Evolutionary conservation across 2,888 invertebrate genomes (phyloP), one percentile per base, ranked within the genome.

Genomic region (Scelioninae gen. 1): DNA sequence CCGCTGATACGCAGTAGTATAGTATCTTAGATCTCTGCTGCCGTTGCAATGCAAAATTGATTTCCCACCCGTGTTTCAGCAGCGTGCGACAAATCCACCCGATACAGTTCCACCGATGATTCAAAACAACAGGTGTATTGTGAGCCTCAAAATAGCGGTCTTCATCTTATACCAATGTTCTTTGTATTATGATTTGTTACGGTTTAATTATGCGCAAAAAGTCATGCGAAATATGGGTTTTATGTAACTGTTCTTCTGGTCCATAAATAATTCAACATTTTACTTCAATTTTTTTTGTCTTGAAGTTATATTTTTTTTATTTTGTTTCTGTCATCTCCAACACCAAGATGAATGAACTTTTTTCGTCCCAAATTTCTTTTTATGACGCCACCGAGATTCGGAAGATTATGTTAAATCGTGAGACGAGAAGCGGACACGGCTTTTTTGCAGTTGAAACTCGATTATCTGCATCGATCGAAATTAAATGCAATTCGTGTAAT

Each of bases 41-140:
- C 79, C 58, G 72, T 69, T 72, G 51, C 68, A 47, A 79, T 78
- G 81, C 68, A 84, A 85, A 85, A 84, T 79, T 85, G 82, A 85
- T 84, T 84, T 85, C 75, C 86, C 84, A 76, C 84, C 86, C 80
- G 86, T 85, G 84, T 76, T 84, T 86, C 77, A 82, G 83, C 76
- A 81, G 71, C 69, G 72, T 82, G 82, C 83, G 86, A 87, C 85
- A 85, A 85, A 86, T 87, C 71, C 72, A 51, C 55, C 66, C 75
- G 62, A 81, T 81, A 72, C 72, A 63, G 38, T 79, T 76, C 79
- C 82, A 77, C 53, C 82, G 51, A 77, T 53, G 82, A 82, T 74
- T 74, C 65, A 51, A 76, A 71, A n/a, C n/a, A n/a, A n/a, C 82
- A 78, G 69, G 77, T 78, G 75, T 53, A 75, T 72, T 49, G 66